phyloP scores from a whole-genome alignment of 2,888 invertebrate genomes.

The Bombylius discolor region DNA sequence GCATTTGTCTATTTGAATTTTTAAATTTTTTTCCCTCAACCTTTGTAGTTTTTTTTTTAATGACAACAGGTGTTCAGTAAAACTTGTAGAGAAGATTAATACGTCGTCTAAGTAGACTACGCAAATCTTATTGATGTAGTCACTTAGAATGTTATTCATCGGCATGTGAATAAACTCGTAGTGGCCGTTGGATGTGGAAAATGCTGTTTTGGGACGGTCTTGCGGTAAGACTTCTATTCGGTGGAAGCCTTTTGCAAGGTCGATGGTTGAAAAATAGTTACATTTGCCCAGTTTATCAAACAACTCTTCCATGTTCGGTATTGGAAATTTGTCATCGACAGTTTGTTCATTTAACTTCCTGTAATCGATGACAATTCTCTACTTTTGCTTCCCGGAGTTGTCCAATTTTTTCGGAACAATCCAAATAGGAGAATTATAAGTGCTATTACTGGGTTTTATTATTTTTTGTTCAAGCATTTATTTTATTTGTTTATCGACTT shows the following conservation, averaged over 20 bases:
- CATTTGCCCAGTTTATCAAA: slow-evolving; percentile 10
- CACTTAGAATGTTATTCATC: neutral
- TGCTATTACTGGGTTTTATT: slow-evolving; percentile 8
- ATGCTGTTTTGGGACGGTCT: slow-evolving; percentile 1
- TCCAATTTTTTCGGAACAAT: slow-evolving; percentile 15
- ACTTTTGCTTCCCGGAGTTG: slow-evolving; percentile 6
- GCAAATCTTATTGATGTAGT: neutral
- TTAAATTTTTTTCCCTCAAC: slow-evolving; percentile 2
- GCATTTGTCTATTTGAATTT: slow-evolving; percentile 8
- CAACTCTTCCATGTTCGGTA: slow-evolving; percentile 9
- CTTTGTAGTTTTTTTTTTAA: neutral
- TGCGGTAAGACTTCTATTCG: slow-evolving; percentile 3
- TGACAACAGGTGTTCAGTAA: neutral
- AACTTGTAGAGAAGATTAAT: slow-evolving; percentile 1
- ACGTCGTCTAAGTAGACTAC: slow-evolving; percentile 1
- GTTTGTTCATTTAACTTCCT: slow-evolving; percentile 2
- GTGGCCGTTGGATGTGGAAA: slow-evolving; percentile 2
- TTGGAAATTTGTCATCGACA: neutral
- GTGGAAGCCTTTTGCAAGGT: slow-evolving; percentile 12
- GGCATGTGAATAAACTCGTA: slow-evolving; percentile 9
- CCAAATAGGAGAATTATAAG: slow-evolving; percentile 12
- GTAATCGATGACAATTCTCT: slow-evolving; percentile 5
- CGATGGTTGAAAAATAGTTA: slow-evolving; percentile 10
- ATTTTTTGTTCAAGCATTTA: slow-evolving; percentile 15
- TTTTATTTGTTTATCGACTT: slow-evolving; percentile 10